phyloP scores from a whole-genome alignment of 2,113 vertebrate genomes.

The Catharus bicknelli region DNA sequence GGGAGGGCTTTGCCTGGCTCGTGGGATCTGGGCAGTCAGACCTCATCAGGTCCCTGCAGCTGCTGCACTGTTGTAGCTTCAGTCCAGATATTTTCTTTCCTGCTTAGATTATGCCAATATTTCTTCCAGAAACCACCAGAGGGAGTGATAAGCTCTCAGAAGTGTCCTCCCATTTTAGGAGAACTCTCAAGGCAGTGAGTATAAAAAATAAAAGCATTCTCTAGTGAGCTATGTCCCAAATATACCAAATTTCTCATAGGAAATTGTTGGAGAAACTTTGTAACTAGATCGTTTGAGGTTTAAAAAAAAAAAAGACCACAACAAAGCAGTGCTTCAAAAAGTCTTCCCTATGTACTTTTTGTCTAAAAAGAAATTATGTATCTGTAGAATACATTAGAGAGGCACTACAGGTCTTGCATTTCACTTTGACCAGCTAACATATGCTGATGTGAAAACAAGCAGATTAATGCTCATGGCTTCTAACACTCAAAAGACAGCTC shows the following conservation, averaged over 20 bases:
- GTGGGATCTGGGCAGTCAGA: fast-evolving
- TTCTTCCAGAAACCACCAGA: conserved; percentile 34
- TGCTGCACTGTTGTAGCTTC: neutral
- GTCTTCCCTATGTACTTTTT: neutral
- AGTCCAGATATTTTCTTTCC: neutral
- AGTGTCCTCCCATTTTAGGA: neutral
- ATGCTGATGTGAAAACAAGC: neutral
- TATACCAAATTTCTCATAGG: neutral
- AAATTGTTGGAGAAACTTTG: neutral
- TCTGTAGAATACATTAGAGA: neutral
- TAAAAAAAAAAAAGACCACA: no score
- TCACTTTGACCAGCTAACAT: neutral
- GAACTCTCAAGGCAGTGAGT: neutral
- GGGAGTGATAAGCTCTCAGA: conserved; percentile 27
- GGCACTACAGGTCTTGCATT: neutral
- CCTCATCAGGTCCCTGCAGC: neutral
- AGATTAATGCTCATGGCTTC: neutral
- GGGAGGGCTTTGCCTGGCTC: neutral
- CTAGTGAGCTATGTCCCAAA: neutral
- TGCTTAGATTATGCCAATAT: neutral
- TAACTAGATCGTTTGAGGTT: neutral
- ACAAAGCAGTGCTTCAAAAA: neutral
- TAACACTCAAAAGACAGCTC: neutral
- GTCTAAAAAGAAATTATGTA: neutral
- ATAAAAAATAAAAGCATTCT: neutral